Base-by-base conservation (phyloP, 92 coral and sea anemone genomes). In the Epizoanthus rinbou region DNA sequence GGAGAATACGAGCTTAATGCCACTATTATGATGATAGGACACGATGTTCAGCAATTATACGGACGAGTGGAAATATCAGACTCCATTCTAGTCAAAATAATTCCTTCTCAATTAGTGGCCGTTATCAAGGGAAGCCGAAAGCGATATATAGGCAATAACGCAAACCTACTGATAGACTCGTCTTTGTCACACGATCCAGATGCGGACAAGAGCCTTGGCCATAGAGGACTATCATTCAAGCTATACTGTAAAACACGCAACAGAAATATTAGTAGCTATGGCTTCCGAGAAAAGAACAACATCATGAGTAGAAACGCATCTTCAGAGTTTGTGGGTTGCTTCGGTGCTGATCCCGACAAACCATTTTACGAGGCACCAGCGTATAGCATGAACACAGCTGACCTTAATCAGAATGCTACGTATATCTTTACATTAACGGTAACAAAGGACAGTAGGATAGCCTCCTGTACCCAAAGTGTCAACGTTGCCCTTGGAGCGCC, bases 401-500 rank as follows among this genome's bases (percentile, higher is more conserved):
- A 76, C 19, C 79, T 91, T 58, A 10, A 52, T 13, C 86, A 85
- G 69, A 91, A 89, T 73, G 85, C 74, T 57, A 82, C 93, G 21
- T 94, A 94, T 64, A 72, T 81, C 66, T 94, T 87, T 58, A 74
- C 87, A 41, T 86, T 94, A 7, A 82, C 74, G 25, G 88, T 91
- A 8, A 45, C 71, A 5, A 91, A 89, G 39, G 92, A 72, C 21
- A 74, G 39, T 39, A 86, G 95, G 62, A 70, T 60, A 5, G 85
- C 92, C 64, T 83, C 65, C 39, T 75, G 64, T 56, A 86, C 89
- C 28, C 89, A 86, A 18, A 75, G 84, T 16, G 91, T 94, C 23
- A 73, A 81, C 24, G 87, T 94, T 45, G 73, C 83, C 0, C 88
- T 83, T n/a, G 95, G 95, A 11, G 84, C 82, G 10, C 95, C 98